These are phyloP conservation scores for Dexiosoma caninum DNA, from an alignment of 2,888 invertebrate genomes.

Conservation along the genomic window DNA sequence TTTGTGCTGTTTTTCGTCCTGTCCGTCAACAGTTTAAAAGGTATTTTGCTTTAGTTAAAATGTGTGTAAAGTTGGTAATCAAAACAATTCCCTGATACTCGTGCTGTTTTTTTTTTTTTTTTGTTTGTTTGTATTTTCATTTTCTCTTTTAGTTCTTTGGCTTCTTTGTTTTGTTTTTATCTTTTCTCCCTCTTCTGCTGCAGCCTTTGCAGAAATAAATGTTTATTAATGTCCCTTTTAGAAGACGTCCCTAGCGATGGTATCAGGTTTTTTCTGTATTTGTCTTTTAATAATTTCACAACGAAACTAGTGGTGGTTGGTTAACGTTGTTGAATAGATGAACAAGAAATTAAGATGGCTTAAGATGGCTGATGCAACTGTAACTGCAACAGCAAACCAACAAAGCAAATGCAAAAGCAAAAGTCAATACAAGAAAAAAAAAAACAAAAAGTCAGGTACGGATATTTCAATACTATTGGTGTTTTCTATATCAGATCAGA, in stretches of 20 bases:
- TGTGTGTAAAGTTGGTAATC: constrained; percentile 51
- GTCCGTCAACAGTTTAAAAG: neutral
- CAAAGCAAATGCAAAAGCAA: neutral
- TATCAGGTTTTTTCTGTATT: neutral
- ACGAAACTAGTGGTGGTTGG: neutral
- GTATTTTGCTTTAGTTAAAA: constrained; percentile 45
- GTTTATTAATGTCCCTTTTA: constrained; percentile 13
- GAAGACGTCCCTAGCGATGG: constrained; percentile 8
- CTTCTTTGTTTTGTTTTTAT: neutral
- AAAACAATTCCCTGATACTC: constrained; percentile 39
- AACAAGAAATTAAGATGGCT: neutral
- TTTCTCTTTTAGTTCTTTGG: too few species aligned
- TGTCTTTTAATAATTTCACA: neutral
- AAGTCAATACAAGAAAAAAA: neutral
- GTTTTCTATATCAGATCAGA: too few species aligned
- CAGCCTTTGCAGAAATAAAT: neutral
- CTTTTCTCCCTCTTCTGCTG: neutral
- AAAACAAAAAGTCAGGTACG: neutral
- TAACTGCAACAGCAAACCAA: neutral
- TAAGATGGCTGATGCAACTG: constrained; percentile 36
- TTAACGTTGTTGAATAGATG: constrained; percentile 7
- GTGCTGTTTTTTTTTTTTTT: neutral
- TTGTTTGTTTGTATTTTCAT: neutral
- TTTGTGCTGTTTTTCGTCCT: neutral
- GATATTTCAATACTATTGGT: too few species aligned